Conservation (phyloP, 2,797 vertebrate species). For the Pachyuromys duprasi region DNA sequence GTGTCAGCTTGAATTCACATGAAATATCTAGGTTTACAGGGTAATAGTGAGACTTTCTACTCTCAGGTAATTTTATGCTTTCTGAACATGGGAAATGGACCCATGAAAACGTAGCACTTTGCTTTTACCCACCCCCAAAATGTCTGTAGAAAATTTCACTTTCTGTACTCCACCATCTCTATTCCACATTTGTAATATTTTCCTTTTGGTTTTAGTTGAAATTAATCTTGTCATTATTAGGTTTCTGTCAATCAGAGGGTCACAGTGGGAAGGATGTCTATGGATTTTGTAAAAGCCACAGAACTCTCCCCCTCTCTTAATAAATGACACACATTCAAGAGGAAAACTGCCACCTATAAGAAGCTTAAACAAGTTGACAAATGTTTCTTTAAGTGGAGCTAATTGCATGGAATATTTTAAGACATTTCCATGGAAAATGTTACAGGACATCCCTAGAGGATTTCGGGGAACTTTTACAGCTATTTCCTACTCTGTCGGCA, state of each 20-base stretch:
- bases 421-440: conserved; percentile 84
- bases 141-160: background rate
- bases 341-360: conserved; percentile 64
- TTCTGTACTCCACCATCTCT: background rate
- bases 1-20: conserved; percentile 64
- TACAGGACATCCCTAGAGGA: conserved; percentile 82
- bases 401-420: conserved; percentile 83
- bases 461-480: conserved; percentile 80
- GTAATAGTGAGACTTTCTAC: conserved; percentile 58
- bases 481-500: conserved; percentile 77
- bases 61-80: conserved; percentile 70
- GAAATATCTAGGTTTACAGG: conserved; percentile 63
- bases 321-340: conserved; percentile 58
- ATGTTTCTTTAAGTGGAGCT: conserved; percentile 80
- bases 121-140: conserved; percentile 17
- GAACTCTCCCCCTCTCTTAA: background rate
- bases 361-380: conserved; percentile 79
- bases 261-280: background rate
- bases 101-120: conserved; percentile 39
- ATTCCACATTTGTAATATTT: conserved; percentile 38
- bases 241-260: conserved; percentile 28
- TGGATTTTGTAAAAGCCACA: conserved; percentile 63
- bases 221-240: conserved; percentile 52
- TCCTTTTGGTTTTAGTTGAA: conserved; percentile 14
- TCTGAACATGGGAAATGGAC: conserved; percentile 63